Base-by-base conservation (phyloP, 2,113 vertebrate genomes). In the Sterrhoptilus dennistouni region DNA sequence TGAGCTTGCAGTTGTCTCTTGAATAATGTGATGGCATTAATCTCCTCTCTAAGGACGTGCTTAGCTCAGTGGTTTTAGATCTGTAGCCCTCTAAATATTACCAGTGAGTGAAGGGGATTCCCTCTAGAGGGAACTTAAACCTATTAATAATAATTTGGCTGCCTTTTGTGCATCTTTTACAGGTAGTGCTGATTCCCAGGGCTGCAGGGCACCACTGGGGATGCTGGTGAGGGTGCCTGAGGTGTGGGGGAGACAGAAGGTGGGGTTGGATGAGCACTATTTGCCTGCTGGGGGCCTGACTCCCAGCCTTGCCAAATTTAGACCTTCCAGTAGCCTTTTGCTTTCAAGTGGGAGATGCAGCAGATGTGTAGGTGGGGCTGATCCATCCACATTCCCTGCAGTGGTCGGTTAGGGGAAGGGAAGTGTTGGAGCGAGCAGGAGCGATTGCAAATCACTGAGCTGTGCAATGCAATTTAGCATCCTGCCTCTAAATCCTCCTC, bases 1-100 rank as follows among this genome's bases (percentile, higher is more conserved):
- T 50, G 68, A 92, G 61, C 66, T 94, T 23, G 3, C 11, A 14
- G 38, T 93, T 90, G 90, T 95, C 47, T 90, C 77, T 80, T 87
- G 59, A 89, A 88, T 90, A 89, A 92, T 78, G 38, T 65, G 82
- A 31, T 90, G 85, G 71, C 82, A 80, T 83, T 93, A 92, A 87
- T 93, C 81, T 95, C 36, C 44, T 85, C 76, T 95, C 89, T 66
- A 64, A 91, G 69, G 94, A 80, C 0, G 0, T 87, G 94, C 92
- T 97, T 95, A 90, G 86, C 69, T 92, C 86, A 50, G 88, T 92
- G 85, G 54, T 94, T 95, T 95, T 86, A 89, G 71, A 89, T 86
- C 86, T 91, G 49, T 78, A 94, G 70, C 75, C 92, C 70, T 89
- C 81, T 92, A 86, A 92, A 90, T 94, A 78, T 90, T 81, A 44